Base-by-base conservation (phyloP, 2,797 vertebrate species). In the Threskiornis aethiopicus region DNA sequence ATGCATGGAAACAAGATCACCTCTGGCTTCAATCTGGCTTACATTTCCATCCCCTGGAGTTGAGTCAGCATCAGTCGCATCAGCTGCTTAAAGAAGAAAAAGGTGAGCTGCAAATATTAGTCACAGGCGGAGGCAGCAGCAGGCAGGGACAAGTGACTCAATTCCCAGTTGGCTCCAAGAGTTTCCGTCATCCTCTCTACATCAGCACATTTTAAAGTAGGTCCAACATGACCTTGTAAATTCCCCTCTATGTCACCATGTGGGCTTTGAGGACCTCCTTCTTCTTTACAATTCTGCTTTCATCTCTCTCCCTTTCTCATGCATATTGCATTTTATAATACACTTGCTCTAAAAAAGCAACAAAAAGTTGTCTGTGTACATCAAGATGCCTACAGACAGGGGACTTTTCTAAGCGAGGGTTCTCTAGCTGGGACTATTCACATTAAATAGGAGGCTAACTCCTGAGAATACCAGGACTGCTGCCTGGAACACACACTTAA, bases 131-230 rank as follows among this genome's bases (percentile, higher is more conserved):
- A 96, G 93, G 93, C 80, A 83, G 94, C 51, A 93, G 90, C 66
- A 89, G 77, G 80, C 73, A 94, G 90, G 89, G 78, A 96, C 83
- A 77, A 97, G 94, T 97, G 94, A 97, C 86, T 97, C 93, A 96
- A 55, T 87, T 92, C 96, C 84, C 96, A 71, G 78, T 46, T 87
- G 95, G 64, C 6, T 95, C 64, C 46, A 66, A 94, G 78, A 94
- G 52, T 49, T 96, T 67, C 88, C 37, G 3, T 89, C 86, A 92
- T 87, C 37, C 41, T 84, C 37, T 83, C 81, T 55, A 90, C n/a
- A 77, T 90, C 93, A 95, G 93, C 85, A 95, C 52, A 89, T 96
- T 96, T 90, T 89, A 39, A 96, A 92, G 88, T 31, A 87, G 54
- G 41, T 78, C 92, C 87, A 91, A 61, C 51, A n/a, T 22, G 83